phyloP scores from a whole-genome alignment of 2,113 vertebrate genomes.

The Isichthys henryi region DNA sequence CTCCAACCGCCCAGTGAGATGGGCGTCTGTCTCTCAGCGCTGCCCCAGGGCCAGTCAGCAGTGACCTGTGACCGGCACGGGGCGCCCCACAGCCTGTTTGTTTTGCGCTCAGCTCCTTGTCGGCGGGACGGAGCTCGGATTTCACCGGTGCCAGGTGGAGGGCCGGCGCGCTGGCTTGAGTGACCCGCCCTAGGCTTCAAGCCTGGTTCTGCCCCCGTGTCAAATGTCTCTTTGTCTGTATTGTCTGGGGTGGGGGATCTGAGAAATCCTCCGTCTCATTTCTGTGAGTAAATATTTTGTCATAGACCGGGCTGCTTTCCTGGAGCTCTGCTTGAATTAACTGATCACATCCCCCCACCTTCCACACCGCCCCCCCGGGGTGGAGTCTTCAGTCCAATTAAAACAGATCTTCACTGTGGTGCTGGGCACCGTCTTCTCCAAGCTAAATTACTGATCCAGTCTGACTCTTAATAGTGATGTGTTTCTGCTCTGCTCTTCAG shows the following conservation, averaged over 20 bases:
- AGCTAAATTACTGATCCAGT: not conserved
- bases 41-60: not conserved
- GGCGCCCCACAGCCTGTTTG: conserved; percentile 44
- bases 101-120: conserved; percentile 53
- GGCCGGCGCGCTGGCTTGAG: not conserved
- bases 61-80: not conserved
- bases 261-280: conserved; percentile 43
- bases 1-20: not conserved
- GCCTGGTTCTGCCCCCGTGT: not conserved
- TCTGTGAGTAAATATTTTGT: conserved; percentile 47
- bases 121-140: conserved; percentile 14
- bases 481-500: not conserved
- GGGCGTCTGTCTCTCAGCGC: not conserved
- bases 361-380: not conserved
- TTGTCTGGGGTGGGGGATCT: conserved; percentile 39
- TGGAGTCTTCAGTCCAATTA: not conserved
- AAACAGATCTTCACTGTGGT: not conserved
- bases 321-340: not conserved
- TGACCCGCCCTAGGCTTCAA: not conserved
- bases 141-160: conserved; percentile 4
- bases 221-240: conserved; percentile 23
- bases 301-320: conserved; percentile 9
- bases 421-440: not conserved
- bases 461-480: not conserved
- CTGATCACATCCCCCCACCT: not conserved